These are phyloP conservation scores for Scaptomyza graminum DNA, from an alignment of 1,140 invertebrate species.

Conservation along the genomic window DNA sequence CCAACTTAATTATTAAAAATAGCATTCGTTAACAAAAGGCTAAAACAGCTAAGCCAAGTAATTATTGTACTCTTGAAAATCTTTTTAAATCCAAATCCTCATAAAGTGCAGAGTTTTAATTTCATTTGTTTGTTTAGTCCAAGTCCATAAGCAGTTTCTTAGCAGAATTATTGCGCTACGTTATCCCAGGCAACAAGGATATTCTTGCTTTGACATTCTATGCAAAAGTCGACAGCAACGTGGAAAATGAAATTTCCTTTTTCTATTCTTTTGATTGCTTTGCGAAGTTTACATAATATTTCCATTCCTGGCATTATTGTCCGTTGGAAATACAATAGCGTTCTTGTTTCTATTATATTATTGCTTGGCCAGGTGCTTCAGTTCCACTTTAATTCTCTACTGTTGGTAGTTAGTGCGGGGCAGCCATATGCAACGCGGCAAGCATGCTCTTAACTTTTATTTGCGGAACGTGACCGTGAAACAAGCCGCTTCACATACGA, in stretches of 20 bases:
- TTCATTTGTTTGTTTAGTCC: neutral
- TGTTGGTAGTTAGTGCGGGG: neutral
- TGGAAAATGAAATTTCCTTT: constrained; percentile 6
- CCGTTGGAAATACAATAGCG: constrained; percentile 29
- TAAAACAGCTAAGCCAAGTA: no score
- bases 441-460: constrained; percentile 49
- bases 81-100: neutral
- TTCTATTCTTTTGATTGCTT: neutral
- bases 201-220: constrained; percentile 1
- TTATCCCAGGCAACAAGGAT: neutral
- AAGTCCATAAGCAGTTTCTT: neutral
- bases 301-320: constrained; percentile 17
- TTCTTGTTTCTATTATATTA: constrained; percentile 10
- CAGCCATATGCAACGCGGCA: constrained; percentile 37
- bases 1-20: no score
- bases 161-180: neutral
- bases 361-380: constrained; percentile 27
- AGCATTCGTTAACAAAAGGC: no score
- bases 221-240: neutral
- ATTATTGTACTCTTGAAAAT: no score
- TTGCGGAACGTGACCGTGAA: constrained; percentile 48
- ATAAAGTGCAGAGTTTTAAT: neutral
- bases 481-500: constrained; percentile 46
- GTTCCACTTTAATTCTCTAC: constrained; percentile 9
- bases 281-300: constrained; percentile 20